Percentiles rank a stretch among this genome's conserved stretches.
Evolutionary conservation across 2,888 invertebrate species (phyloP).

Genomic region (Drosophila suboccidentalis): DNA sequence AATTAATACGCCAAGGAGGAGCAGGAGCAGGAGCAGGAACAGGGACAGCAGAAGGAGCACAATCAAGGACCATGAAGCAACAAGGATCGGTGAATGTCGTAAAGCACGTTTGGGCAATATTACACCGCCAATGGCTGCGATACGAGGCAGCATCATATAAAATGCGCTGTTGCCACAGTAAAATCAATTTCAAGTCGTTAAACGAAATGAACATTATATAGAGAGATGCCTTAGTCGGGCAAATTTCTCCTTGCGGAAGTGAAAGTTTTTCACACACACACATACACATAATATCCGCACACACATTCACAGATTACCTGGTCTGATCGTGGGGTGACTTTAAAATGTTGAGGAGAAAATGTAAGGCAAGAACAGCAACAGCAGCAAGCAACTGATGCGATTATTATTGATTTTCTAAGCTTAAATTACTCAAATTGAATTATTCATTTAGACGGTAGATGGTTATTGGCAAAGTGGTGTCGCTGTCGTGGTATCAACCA

Average conservation of each 20-base stretch:
- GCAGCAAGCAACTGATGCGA: slow-evolving; percentile 52
- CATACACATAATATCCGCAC: neutral
- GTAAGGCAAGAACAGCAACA: slow-evolving; percentile 35
- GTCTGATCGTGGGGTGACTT: slow-evolving; percentile 36
- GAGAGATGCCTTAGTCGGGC: slow-evolving; percentile 32
- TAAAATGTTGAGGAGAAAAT: slow-evolving; percentile 52
- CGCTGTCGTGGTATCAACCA: slow-evolving; percentile 8
- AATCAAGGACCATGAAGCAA: slow-evolving; percentile 43
- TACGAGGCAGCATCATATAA: slow-evolving; percentile 63
- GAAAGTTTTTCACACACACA: slow-evolving; percentile 36
- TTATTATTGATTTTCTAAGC: slow-evolving; percentile 72
- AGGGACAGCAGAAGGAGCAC: slow-evolving; percentile 15
- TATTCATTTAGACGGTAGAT: slow-evolving; percentile 53
- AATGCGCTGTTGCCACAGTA: slow-evolving; percentile 71
- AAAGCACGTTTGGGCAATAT: slow-evolving; percentile 80
- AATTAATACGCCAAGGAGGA: slow-evolving; percentile 68
- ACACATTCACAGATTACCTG: slow-evolving; percentile 45
- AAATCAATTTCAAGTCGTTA: slow-evolving; percentile 84
- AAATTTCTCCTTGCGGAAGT: slow-evolving; percentile 45
- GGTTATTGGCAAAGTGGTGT: slow-evolving; percentile 18
- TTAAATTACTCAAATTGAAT: slow-evolving; percentile 67
- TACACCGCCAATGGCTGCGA: slow-evolving; percentile 58
- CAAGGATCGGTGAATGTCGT: slow-evolving; percentile 63
- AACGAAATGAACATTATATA: slow-evolving; percentile 83
- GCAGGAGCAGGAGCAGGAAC: slow-evolving; percentile 22